A percentile compares a stretch with the other conserved stretches of the same genome.
Evolutionary conservation across 2,797 vertebrate species (phyloP).

Genomic region (Alcedo quadribrachys): DNA sequence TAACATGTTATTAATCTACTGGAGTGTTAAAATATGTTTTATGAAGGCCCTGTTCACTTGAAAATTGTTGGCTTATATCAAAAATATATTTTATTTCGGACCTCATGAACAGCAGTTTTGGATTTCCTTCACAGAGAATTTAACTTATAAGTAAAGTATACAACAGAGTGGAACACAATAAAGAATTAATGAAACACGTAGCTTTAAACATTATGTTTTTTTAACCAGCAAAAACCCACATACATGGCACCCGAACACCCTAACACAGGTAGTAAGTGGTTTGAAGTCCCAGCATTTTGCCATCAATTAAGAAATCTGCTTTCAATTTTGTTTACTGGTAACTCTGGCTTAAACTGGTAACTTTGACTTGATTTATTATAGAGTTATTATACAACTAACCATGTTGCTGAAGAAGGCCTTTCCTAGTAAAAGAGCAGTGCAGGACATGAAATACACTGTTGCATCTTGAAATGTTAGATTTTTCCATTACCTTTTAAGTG

Average conservation of each 20-base stretch:
- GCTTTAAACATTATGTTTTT: not conserved
- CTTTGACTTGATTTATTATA: too few relatives aligned
- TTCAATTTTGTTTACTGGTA: not conserved
- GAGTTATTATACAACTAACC: not conserved
- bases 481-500: not conserved
- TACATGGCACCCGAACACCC: not conserved
- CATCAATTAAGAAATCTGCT: not conserved
- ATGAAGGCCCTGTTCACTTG: constrained; percentile 58
- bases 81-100: constrained; percentile 46
- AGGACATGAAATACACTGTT: not conserved
- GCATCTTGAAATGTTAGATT: not conserved
- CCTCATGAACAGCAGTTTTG: constrained; percentile 33
- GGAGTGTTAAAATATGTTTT: constrained; percentile 73
- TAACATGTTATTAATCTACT: constrained; percentile 75
- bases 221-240: not conserved
- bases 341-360: too few relatives aligned
- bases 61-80: constrained; percentile 65
- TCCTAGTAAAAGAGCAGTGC: not conserved
- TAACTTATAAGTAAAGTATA: constrained; percentile 53
- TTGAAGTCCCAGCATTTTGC: not conserved
- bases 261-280: not conserved
- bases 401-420: not conserved
- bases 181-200: constrained; percentile 6
- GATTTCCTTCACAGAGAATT: constrained; percentile 35
- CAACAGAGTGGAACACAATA: not conserved